Percentiles rank a stretch among this genome's conserved stretches.
Conservation (phyloP, 2,888 invertebrate species). For the Eulithis prunata region DNA sequence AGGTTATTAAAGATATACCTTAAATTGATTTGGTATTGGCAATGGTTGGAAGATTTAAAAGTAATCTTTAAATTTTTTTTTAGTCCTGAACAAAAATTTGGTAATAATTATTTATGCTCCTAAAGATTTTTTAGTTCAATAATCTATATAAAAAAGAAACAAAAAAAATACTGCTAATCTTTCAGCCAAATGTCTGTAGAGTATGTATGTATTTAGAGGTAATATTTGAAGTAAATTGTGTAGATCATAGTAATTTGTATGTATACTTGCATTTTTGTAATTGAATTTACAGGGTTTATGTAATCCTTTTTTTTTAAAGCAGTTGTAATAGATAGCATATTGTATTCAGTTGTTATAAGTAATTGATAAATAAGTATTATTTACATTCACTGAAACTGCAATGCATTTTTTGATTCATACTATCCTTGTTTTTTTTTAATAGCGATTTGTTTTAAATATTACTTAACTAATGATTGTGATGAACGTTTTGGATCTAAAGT, state of each 20-base stretch:
- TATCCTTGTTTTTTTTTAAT: conserved; percentile 8
- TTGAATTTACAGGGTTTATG: conserved; percentile 15
- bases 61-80: too few species aligned
- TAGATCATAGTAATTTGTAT: conserved; percentile 27
- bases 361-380: neutral
- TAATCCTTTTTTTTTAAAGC: conserved; percentile 4
- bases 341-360: neutral
- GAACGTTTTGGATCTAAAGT: conserved; percentile 60
- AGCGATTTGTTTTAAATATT: conserved; percentile 71
- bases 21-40: conserved; percentile 59
- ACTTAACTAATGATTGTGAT: conserved; percentile 46
- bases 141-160: too few species aligned
- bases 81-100: too few species aligned
- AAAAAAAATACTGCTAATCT: conserved; percentile 2
- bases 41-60: conserved; percentile 26
- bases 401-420: conserved; percentile 12
- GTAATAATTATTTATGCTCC: too few species aligned
- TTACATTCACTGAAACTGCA: conserved; percentile 31
- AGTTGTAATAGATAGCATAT: neutral
- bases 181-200: conserved; percentile 27
- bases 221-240: conserved; percentile 71
- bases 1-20: conserved; percentile 91
- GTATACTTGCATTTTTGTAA: conserved; percentile 22
- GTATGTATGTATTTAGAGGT: conserved; percentile 47
- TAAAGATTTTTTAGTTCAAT: too few species aligned